Percentiles rank a stretch among this genome's conserved stretches.
Evolutionary conservation across 2,797 vertebrate genomes (phyloP).

Genomic region (Lithobates sylvaticus): DNA sequence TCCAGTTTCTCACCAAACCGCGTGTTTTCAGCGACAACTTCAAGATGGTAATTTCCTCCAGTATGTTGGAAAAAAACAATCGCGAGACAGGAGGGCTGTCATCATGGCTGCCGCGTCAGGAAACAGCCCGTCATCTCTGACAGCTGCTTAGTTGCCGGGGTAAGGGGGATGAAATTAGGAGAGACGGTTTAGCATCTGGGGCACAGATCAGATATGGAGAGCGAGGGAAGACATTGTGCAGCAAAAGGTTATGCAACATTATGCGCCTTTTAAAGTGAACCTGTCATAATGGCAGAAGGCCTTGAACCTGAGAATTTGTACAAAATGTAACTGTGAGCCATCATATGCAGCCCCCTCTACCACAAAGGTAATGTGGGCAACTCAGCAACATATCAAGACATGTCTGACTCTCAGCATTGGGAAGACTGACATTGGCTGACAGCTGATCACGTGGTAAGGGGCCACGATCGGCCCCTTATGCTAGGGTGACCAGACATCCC

Average conservation of each 20-base stretch:
- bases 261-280: neutral
- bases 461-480: too few species aligned
- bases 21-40: constrained; percentile 20
- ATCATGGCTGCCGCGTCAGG: neutral
- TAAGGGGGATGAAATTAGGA: neutral
- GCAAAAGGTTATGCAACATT: neutral
- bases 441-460: too few species aligned
- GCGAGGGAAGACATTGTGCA: neutral
- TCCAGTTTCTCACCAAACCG: neutral
- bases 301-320: too few species aligned
- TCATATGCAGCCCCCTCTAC: too few species aligned
- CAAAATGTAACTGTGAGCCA: too few species aligned
- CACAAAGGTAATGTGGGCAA: too few species aligned
- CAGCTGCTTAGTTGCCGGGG: neutral
- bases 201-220: neutral
- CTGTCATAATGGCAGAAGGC: neutral
- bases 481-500: too few species aligned
- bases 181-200: neutral
- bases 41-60: constrained; percentile 39
- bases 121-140: constrained; percentile 24
- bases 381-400: too few species aligned
- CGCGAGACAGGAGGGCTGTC: constrained; percentile 32
- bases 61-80: neutral
- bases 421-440: too few species aligned
- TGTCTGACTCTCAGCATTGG: too few species aligned